Evolutionary conservation across 2,797 vertebrate genomes (phyloP).

Genomic region (Enteromius thamalakanensis): DNA sequence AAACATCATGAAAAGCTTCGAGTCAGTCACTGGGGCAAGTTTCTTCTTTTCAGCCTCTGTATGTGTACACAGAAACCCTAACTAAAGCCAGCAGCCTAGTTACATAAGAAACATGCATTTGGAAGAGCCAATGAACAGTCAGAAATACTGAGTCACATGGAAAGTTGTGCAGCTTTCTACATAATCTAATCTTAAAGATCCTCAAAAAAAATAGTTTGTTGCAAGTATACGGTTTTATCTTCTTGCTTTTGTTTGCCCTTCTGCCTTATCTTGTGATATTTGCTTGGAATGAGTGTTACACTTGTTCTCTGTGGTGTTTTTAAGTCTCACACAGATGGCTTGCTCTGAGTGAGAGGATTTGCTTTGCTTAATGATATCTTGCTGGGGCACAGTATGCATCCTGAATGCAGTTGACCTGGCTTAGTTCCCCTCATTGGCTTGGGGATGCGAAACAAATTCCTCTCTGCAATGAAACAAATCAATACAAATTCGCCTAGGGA

Average conservation of each 20-base stretch:
- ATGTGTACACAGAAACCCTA: conserved; percentile 28
- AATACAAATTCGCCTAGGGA: conserved; percentile 35
- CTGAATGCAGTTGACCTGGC: conserved; percentile 36
- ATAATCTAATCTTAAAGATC: not conserved
- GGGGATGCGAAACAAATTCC: conserved; percentile 49
- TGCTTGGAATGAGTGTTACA: conserved; percentile 1
- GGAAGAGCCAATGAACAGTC: conserved; percentile 14
- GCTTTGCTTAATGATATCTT: conserved; percentile 30
- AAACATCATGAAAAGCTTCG: conserved; percentile 32
- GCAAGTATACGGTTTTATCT: not conserved
- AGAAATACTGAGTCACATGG: not conserved
- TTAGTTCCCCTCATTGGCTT: not conserved
- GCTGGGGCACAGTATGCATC: conserved; percentile 34
- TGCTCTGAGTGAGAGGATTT: conserved; percentile 16
- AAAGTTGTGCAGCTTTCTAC: not conserved
- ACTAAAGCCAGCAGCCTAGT: conserved; percentile 58
- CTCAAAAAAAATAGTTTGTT: not conserved
- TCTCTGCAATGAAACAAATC: conserved; percentile 51
- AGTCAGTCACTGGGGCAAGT: not conserved
- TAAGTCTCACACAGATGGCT: conserved; percentile 27
- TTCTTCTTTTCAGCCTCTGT: conserved; percentile 14
- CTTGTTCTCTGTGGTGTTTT: conserved; percentile 7
- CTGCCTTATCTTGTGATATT: not conserved
- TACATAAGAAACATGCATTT: conserved; percentile 65
- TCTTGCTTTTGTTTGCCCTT: conserved; percentile 5